Conservation (phyloP, 1,140 invertebrate species). For the Metaphire vulgaris region DNA sequence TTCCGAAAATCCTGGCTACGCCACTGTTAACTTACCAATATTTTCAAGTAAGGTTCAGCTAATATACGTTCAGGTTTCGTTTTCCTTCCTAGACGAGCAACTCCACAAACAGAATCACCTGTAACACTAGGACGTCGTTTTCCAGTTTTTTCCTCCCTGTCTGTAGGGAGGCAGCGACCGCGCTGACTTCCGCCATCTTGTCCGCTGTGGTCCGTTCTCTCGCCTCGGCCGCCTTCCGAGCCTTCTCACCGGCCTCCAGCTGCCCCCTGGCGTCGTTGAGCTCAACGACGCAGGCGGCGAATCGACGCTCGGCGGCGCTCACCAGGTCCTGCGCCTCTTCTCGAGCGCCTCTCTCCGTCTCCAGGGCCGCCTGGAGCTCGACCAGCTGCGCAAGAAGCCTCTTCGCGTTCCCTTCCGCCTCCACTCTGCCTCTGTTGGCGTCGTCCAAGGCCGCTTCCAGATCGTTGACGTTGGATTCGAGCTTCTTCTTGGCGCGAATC, state of each 20-base stretch:
- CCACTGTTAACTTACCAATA: too few species aligned
- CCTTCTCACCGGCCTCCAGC: neutral
- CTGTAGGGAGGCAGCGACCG: slow-evolving; percentile 81
- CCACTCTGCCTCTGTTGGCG: slow-evolving; percentile 71
- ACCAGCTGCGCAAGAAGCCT: slow-evolving; percentile 51
- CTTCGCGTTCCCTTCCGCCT: slow-evolving; percentile 99
- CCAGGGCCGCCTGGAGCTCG: slow-evolving; percentile 26
- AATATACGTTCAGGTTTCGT: too few species aligned
- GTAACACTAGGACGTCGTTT: neutral
- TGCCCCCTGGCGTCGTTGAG: slow-evolving; percentile 49
- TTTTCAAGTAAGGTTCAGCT: too few species aligned
- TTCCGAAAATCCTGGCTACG: too few species aligned
- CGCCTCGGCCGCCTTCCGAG: neutral
- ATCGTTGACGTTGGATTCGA: slow-evolving; percentile 98
- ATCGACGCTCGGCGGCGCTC: slow-evolving; percentile 85
- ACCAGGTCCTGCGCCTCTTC: slow-evolving; percentile 92
- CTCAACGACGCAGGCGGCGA: slow-evolving; percentile 92
- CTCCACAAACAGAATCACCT: too few species aligned
- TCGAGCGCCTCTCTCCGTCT: slow-evolving; percentile 53
- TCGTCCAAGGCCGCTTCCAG: slow-evolving; percentile 92
- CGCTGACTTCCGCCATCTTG: slow-evolving; percentile 88
- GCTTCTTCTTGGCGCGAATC: slow-evolving; percentile 98
- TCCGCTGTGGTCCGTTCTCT: slow-evolving; percentile 78
- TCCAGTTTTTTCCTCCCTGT: slow-evolving; percentile 66
- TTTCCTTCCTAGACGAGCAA: too few species aligned